Conservation (phyloP, 2,888 invertebrate genomes). For the Lepidonotus clava region DNA sequence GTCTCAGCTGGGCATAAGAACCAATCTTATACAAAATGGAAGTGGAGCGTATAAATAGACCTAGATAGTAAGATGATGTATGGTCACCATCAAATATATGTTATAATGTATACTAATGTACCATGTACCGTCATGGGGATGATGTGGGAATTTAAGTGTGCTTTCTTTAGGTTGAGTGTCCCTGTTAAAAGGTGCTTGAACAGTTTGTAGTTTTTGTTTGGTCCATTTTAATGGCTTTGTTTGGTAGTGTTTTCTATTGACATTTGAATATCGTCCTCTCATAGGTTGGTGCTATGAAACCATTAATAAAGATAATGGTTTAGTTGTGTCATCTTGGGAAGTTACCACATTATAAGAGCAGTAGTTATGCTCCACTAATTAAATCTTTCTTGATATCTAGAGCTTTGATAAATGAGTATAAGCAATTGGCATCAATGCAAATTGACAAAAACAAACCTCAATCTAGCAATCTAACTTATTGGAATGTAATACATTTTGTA, state of each 20-base stretch:
- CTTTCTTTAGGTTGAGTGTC: slow-evolving; percentile 26
- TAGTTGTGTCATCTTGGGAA: neutral
- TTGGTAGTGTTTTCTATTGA: neutral
- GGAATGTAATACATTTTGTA: too few relatives aligned
- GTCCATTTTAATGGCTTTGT: neutral
- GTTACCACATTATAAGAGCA: neutral
- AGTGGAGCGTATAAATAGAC: too few relatives aligned
- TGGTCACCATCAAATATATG: too few relatives aligned
- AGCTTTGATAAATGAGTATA: neutral
- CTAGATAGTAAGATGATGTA: too few relatives aligned
- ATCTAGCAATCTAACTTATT: too few relatives aligned
- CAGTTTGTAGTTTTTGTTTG: neutral
- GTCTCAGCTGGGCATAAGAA: too few relatives aligned
- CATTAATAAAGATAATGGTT: neutral
- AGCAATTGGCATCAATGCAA: neutral
- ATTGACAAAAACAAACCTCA: too few relatives aligned
- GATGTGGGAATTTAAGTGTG: neutral
- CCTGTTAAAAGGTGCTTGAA: slow-evolving; percentile 15
- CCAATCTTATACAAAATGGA: too few relatives aligned
- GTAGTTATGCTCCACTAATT: neutral
- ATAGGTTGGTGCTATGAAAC: neutral
- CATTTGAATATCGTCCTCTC: slow-evolving; percentile 8
- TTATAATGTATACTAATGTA: too few relatives aligned
- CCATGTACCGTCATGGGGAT: neutral
- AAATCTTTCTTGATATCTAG: neutral